phyloP scores from a whole-genome alignment of 2,113 vertebrate genomes.

The Tupaia tana region DNA sequence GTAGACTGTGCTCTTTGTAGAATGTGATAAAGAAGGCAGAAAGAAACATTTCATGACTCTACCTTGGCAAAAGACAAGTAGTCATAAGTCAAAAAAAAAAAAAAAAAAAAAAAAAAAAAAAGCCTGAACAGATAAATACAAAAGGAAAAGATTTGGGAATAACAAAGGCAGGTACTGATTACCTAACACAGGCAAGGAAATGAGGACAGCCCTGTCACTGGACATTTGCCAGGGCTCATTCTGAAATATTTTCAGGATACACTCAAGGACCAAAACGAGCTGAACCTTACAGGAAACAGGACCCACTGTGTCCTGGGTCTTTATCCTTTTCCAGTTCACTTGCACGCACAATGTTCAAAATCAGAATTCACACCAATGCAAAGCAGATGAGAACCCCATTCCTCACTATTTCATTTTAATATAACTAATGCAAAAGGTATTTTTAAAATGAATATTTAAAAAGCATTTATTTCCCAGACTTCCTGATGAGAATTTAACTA shows the following conservation, averaged over 20 bases:
- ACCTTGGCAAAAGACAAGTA: not conserved
- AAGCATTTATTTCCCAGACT: not conserved
- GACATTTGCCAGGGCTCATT: not conserved
- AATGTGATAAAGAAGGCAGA: not conserved
- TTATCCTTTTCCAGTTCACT: not conserved
- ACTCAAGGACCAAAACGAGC: not conserved
- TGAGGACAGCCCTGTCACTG: not conserved
- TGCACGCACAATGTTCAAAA: not conserved
- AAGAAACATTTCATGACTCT: not conserved
- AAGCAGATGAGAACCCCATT: not conserved
- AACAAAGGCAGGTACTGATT: not conserved
- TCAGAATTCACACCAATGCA: not conserved
- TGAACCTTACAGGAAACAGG: not conserved
- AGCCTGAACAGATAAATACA: no score
- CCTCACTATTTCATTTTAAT: not conserved
- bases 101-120: no score
- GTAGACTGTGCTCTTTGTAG: not conserved
- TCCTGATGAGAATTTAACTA: not conserved
- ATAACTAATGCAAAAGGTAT: not conserved
- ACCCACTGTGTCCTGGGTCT: not conserved
- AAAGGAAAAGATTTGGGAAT: not conserved
- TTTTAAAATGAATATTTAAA: not conserved
- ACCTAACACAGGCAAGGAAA: not conserved
- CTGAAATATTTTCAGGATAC: slow-evolving; percentile 4
- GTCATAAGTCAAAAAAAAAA: slow-evolving; percentile 9